Evolutionary conservation across 2,888 invertebrate species (phyloP), one percentile per base, ranked within the genome.

Genomic region (Acleris emargana): DNA sequence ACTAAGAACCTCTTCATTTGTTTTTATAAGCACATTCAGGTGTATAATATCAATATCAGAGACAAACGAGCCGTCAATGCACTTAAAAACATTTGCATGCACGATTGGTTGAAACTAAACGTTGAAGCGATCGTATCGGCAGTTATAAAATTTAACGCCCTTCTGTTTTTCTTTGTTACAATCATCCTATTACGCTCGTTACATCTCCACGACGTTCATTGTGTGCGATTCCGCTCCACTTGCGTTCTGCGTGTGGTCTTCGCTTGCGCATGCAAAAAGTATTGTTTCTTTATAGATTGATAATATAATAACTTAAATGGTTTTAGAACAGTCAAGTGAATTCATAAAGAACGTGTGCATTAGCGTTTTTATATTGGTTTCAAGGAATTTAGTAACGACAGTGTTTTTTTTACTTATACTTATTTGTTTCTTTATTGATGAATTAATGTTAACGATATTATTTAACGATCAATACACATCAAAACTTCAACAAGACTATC

Each of bases 121-220:
- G 57, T 47, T 50, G 18, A 17, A 57, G 53, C 57, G 60, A 66
- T 64, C 54, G 18, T 55, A 64, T 60, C 64, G 28, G 6, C 42
- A 66, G 69, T 68, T 66, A 72, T 72, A 72, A 73, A 72, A 71
- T 64, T 70, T 69, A 68, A 69, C 69, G 71, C 67, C 70, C 71
- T 69, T 64, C 69, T 71, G 69, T 70, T 67, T 66, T 62, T 66
- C 68, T 69, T 67, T 64, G 69, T 70, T 68, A 66, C 71, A 70
- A 73, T 72, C 72, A 69, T 63, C 68, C 68, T 62, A 60, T 69
- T 71, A 68, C 69, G 64, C 64, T 64, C 57, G 64, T 66, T 66
- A 60, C 51, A 60, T 66, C 64, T 66, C 47, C 72, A 72, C 72
- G 72, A 72, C 51, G 54, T 62, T 71, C 58, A 72, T 72, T 73